A percentile compares a stretch with the other conserved stretches of the same genome.
These are phyloP conservation scores for Halictus quadricinctus DNA, from an alignment of 2,888 invertebrate genomes.

Conservation along the genomic window DNA sequence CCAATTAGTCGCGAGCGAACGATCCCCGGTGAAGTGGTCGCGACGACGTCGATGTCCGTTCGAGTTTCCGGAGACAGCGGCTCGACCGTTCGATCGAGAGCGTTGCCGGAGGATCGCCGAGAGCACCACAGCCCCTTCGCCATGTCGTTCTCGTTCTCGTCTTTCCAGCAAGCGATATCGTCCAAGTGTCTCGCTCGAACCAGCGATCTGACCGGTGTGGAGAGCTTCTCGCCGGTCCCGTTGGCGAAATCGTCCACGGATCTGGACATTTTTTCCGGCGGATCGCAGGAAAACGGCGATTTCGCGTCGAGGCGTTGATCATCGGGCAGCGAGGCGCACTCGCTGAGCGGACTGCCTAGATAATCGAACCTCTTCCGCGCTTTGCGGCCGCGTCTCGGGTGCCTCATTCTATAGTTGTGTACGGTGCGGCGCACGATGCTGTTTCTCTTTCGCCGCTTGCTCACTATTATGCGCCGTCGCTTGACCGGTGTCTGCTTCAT, in stretches of 20 bases:
- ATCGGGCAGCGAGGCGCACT: conserved; percentile 65
- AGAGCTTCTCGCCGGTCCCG: conserved; percentile 11
- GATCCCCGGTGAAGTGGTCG: neutral
- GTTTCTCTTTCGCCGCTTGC: conserved; percentile 68
- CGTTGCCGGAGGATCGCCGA: neutral
- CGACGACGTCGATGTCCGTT: neutral
- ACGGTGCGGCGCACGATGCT: conserved; percentile 70
- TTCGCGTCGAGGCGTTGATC: neutral
- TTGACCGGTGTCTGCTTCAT: conserved; percentile 64
- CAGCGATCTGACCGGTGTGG: conserved; percentile 46
- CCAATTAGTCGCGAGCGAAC: neutral
- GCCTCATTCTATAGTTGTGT: conserved; percentile 55
- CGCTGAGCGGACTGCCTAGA: conserved; percentile 62
- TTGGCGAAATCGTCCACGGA: conserved; percentile 58
- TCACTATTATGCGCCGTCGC: conserved; percentile 64
- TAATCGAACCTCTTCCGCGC: conserved; percentile 33
- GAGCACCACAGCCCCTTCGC: neutral
- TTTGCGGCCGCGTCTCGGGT: conserved; percentile 24
- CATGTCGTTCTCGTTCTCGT: conserved; percentile 69
- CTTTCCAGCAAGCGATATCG: conserved; percentile 62
- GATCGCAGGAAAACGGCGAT: neutral
- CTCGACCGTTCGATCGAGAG: neutral
- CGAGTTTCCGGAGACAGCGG: neutral
- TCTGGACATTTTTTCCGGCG: conserved; percentile 53
- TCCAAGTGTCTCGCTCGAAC: conserved; percentile 68